A percentile compares a stretch with the other conserved stretches of the same genome.
Evolutionary conservation across 2,888 invertebrate species (phyloP).

Genomic region (Leucoma salicis): DNA sequence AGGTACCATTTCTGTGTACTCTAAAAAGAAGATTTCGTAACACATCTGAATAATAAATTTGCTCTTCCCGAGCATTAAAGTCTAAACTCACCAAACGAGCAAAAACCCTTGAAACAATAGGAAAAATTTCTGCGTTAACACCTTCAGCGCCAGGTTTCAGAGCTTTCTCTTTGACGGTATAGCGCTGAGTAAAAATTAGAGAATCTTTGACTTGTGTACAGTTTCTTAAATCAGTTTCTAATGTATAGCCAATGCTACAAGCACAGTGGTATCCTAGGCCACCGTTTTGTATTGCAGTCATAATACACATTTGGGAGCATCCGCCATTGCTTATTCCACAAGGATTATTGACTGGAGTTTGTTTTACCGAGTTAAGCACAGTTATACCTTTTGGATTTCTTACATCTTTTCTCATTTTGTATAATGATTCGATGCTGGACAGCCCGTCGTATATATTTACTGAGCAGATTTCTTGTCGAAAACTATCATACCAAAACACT

Average conservation of each 20-base stretch:
- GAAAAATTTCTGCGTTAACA: conserved; percentile 97
- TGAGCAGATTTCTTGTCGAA: conserved; percentile 93
- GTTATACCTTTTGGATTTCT: conserved; percentile 92
- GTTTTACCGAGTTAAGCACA: conserved; percentile 89
- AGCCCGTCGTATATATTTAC: conserved; percentile 93
- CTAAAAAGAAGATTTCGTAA: conserved; percentile 96
- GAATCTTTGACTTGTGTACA: conserved; percentile 93
- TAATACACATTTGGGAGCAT: conserved; percentile 96
- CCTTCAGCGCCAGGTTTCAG: conserved; percentile 93
- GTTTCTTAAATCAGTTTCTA: conserved; percentile 88
- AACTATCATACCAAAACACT: conserved; percentile 95
- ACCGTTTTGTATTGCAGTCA: conserved; percentile 88
- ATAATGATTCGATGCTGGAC: conserved; percentile 89
- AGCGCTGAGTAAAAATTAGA: conserved; percentile 96
- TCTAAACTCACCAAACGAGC: conserved; percentile 97
- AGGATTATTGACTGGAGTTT: conserved; percentile 89
- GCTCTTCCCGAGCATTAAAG: conserved; percentile 94
- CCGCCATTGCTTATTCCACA: conserved; percentile 94
- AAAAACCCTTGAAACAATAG: conserved; percentile 94
- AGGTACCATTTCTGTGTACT: conserved; percentile 89
- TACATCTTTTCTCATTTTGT: too few relatives aligned
- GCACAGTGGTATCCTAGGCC: conserved; percentile 94
- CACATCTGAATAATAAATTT: conserved; percentile 98
- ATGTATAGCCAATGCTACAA: conserved; percentile 92
- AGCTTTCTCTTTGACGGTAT: conserved; percentile 97